A percentile compares a stretch with the other conserved stretches of the same genome.
These are phyloP conservation scores for Dicrurus megarhynchus DNA, from an alignment of 2,113 vertebrate genomes.

Conservation along the genomic window DNA sequence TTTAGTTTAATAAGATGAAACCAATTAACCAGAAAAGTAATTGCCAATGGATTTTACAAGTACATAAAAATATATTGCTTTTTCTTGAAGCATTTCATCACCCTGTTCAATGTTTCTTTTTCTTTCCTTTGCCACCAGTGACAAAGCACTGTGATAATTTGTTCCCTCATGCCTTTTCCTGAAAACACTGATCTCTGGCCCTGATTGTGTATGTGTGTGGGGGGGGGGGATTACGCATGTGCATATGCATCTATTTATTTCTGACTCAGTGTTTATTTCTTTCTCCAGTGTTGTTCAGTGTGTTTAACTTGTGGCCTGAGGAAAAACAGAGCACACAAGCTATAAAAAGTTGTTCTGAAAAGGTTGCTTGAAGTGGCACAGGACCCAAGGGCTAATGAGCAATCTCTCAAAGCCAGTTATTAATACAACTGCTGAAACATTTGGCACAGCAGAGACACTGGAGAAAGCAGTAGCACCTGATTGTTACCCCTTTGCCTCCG, in stretches of 20 bases:
- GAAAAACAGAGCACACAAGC: background rate
- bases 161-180: background rate
- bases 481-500: background rate
- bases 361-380: conserved; percentile 7
- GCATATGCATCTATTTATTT: background rate
- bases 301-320: background rate
- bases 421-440: background rate
- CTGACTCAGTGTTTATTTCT: background rate
- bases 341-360: conserved; percentile 20
- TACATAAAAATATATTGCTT: conserved; percentile 63
- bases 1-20: conserved; percentile 62
- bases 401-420: conserved; percentile 1
- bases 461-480: background rate
- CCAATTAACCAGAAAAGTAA: conserved; percentile 57
- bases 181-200: conserved; percentile 1
- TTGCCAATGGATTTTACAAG: conserved; percentile 45
- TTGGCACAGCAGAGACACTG: background rate
- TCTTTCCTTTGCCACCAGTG: background rate
- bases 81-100: conserved; percentile 39
- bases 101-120: conserved; percentile 14
- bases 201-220: background rate
- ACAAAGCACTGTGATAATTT: conserved; percentile 19
- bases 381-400: conserved; percentile 14
- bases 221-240: background rate
- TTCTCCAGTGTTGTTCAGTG: background rate